Evolutionary conservation across 2,888 invertebrate species (phyloP), one percentile per base, ranked within the genome.

Genomic region (Erpobdella octoculata): DNA sequence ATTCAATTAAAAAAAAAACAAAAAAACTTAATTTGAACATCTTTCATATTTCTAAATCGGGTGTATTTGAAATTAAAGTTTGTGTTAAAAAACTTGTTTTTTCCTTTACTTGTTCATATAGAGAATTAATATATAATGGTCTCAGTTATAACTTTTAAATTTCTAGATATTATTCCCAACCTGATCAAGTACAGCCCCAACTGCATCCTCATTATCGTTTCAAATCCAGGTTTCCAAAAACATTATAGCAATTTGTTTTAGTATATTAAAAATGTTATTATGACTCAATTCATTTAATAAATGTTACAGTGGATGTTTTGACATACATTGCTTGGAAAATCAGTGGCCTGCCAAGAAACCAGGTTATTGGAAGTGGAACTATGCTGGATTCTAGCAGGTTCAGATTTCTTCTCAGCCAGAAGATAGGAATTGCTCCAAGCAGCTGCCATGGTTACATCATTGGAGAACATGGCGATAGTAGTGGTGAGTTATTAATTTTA

Each of bases 291-390:
- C n/a, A n/a, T n/a, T n/a, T n/a, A n/a, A n/a, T n/a, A n/a, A n/a
- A n/a, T n/a, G n/a, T 80, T 77, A 78, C 81, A 81, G 92, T 93
- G 36, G 94, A 95, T 81, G 89, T 94, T 74, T 85, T 95, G 79
- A 93, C 93, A 0, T 93, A 91, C 82, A 91, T 93, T 15, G 89
- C 93, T n/a, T 95, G 93, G 93, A 93, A 91, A 84, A 82, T 95
- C 71, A 92, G 92, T 76, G 93, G 93, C 8, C 85, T 94, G 77
- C 93, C 94, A 12, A 89, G 89, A 81, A 88, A 92, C 81, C 88
- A 90, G 41, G 91, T 94, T 66, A 89, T 95, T 80, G 94, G 94
- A 12, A 91, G 92, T 62, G 94, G 94, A 6, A 93, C 93, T 53
- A 93, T 93, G 84, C 86, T 95, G 78, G 94, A 94, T 84, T 92